phyloP scores from a whole-genome alignment of 2,888 invertebrate genomes.

The Pyrrhosoma nymphula region DNA sequence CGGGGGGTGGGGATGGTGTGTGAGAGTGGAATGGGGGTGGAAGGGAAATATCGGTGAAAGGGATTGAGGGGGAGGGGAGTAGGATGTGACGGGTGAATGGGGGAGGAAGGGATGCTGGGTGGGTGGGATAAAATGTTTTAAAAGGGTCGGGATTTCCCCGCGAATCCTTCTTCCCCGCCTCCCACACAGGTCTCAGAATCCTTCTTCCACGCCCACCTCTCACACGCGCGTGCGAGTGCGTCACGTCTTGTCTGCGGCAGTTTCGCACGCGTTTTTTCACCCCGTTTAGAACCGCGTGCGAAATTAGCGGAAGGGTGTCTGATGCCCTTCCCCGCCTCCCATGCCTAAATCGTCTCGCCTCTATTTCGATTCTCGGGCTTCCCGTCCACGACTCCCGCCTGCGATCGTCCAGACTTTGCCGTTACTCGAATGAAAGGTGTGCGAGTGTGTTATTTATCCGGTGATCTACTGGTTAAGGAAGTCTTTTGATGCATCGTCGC shows the following conservation, averaged over 20 bases:
- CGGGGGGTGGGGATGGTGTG: not conserved
- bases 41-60: not conserved
- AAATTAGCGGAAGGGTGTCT: not conserved
- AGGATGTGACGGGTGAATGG: not conserved
- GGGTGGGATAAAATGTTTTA: not conserved
- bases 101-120: not conserved
- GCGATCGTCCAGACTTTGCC: no score
- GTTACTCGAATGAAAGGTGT: no score
- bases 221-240: not conserved
- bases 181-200: not conserved
- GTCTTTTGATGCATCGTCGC: no score
- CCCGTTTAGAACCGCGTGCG: not conserved
- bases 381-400: not conserved
- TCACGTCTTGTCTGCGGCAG: not conserved
- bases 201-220: not conserved
- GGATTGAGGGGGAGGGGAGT: no score
- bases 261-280: not conserved
- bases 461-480: no score
- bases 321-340: not conserved
- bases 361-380: not conserved
- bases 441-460: no score
- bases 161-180: not conserved
- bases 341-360: not conserved
- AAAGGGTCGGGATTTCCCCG: constrained; percentile 27
- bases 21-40: not conserved